These are phyloP conservation scores for Geodia barretti DNA, from an alignment of 37 sponge, comb jelly and placozoan genomes.

Conservation along the genomic window DNA sequence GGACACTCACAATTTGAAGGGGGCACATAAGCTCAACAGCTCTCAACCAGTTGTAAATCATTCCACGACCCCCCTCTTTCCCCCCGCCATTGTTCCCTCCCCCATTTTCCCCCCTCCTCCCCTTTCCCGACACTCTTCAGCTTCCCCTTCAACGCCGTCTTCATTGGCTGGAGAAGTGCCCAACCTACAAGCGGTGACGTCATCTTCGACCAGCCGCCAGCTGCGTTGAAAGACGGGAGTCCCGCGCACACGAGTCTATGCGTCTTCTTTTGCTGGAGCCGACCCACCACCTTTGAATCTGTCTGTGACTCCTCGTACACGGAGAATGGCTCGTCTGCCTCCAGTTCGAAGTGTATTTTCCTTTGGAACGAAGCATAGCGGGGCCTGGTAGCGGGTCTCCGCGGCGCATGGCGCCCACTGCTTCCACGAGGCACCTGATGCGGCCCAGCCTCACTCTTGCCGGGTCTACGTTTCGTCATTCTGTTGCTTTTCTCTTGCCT, in stretches of 20 bases:
- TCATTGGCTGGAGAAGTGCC: conserved; percentile 53
- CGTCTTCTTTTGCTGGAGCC: conserved; percentile 54
- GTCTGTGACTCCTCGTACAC: conserved; percentile 45
- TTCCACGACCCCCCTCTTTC: conserved; percentile 9
- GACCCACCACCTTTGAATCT: conserved; percentile 29
- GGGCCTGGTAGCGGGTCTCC: conserved; percentile 57
- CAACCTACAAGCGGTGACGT: conserved; percentile 50
- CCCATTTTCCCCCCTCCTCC: not conserved
- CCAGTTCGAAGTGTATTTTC: conserved; percentile 39
- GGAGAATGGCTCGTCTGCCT: conserved; percentile 26
- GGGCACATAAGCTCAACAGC: conserved; percentile 55
- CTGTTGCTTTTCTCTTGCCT: too few species aligned
- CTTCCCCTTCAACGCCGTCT: conserved; percentile 22
- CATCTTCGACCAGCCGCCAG: conserved; percentile 64
- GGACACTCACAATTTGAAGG: conserved; percentile 35
- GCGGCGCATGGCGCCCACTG: conserved; percentile 67
- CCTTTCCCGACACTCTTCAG: conserved; percentile 17
- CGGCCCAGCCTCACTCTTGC: conserved; percentile 69
- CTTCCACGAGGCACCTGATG: conserved; percentile 71
- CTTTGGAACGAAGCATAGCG: conserved; percentile 83
- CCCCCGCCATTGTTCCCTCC: too few species aligned
- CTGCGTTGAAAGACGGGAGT: conserved; percentile 32
- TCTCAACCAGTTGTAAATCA: conserved; percentile 29
- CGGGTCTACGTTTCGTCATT: conserved; percentile 30
- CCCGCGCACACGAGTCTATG: conserved; percentile 40